Evolutionary conservation across 2,797 vertebrate species (phyloP).

Genomic region (Cyprinodon diabolis): DNA sequence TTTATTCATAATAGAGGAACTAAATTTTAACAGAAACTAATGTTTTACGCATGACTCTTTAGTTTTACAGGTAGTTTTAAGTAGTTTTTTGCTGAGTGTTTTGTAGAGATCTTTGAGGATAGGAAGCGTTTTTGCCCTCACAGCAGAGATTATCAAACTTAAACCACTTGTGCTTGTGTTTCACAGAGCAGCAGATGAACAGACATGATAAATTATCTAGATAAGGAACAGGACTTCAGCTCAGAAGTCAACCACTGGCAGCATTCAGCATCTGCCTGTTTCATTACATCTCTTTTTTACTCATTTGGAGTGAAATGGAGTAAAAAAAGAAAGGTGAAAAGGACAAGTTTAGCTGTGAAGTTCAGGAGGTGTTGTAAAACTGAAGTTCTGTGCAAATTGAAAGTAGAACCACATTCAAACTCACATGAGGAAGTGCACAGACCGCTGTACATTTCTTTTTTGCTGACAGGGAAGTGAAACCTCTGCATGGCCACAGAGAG

Average conservation of each 20-base stretch:
- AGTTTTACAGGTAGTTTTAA: neutral
- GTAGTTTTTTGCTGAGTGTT: neutral
- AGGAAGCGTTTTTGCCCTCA: too few species aligned
- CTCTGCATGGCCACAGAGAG: constrained; percentile 15
- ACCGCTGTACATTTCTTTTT: constrained; percentile 28
- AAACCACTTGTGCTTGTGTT: neutral
- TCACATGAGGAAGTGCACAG: constrained; percentile 62
- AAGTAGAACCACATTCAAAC: constrained; percentile 28
- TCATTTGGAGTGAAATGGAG: neutral
- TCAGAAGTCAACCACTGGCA: neutral
- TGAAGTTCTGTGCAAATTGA: constrained; percentile 15
- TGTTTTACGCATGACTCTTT: too few species aligned
- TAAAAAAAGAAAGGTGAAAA: neutral
- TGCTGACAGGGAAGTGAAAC: constrained; percentile 65
- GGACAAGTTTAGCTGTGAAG: neutral
- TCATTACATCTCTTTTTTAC: neutral
- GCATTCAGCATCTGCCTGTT: neutral
- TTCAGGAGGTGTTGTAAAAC: neutral
- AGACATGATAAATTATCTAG: constrained; percentile 7
- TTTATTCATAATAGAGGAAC: neutral
- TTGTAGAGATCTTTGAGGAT: too few species aligned
- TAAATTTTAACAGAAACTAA: neutral
- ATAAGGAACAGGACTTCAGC: neutral
- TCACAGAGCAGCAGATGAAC: neutral
- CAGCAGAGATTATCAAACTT: neutral